Conservation (phyloP, 1,140 invertebrate genomes). For the Solenopsis fugax region DNA sequence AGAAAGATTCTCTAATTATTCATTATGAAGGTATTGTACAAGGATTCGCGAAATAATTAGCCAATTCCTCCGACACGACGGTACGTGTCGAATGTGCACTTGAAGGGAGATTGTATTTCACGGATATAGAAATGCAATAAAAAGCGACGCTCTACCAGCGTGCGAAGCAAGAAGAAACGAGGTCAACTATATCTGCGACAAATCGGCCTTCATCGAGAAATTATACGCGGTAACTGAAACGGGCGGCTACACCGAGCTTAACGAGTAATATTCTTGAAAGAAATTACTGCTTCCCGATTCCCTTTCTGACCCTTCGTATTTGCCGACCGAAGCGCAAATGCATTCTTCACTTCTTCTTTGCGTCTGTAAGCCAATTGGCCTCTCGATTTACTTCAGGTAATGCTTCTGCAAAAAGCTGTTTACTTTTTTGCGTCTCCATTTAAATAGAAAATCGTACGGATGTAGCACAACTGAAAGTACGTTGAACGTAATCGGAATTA, state of each 20-base stretch:
- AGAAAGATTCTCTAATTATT: conserved; percentile 27
- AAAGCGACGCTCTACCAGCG: conserved; percentile 71
- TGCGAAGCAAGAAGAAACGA: conserved; percentile 70
- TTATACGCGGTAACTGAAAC: conserved; percentile 64
- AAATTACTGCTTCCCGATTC: conserved; percentile 45
- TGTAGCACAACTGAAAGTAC: not conserved
- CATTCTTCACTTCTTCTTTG: not conserved
- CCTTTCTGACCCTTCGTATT: conserved; percentile 32
- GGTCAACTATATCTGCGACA: conserved; percentile 75
- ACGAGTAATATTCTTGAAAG: conserved; percentile 54
- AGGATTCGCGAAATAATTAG: conserved; percentile 48
- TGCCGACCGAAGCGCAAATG: conserved; percentile 1
- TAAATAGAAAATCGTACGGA: not conserved
- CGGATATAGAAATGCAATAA: conserved; percentile 72
- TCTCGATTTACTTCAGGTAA: not conserved
- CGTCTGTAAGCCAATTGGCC: not conserved
- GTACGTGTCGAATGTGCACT: not conserved
- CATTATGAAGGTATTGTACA: conserved; percentile 28
- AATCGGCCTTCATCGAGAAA: conserved; percentile 74
- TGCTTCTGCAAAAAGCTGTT: not conserved
- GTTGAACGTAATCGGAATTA: not conserved
- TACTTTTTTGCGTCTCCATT: not conserved
- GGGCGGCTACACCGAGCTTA: conserved; percentile 27
- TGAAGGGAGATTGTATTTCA: conserved; percentile 30
- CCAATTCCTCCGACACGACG: not conserved